These are phyloP conservation scores for Plutomurus gul DNA, from an alignment of 1,140 invertebrate species.

Conservation along the genomic window DNA sequence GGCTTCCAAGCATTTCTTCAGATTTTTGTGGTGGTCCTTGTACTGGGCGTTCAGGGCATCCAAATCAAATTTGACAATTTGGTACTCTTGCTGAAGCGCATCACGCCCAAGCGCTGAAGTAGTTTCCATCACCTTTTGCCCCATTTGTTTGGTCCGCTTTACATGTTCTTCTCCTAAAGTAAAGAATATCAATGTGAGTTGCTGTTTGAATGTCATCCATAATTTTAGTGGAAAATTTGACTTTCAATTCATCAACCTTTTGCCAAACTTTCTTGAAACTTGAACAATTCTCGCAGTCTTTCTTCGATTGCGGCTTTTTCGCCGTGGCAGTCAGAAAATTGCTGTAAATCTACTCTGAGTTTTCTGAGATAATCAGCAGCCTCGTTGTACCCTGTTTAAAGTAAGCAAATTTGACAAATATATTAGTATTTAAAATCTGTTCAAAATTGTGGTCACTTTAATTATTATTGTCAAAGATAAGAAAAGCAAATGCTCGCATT, in stretches of 20 bases:
- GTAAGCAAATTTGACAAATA: too few relatives aligned
- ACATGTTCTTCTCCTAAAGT: constrained; percentile 67
- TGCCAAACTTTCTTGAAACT: constrained; percentile 69
- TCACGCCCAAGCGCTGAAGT: constrained; percentile 86
- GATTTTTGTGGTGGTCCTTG: constrained; percentile 74
- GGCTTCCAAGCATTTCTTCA: constrained; percentile 78
- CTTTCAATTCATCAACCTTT: constrained; percentile 55
- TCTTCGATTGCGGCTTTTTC: constrained; percentile 75
- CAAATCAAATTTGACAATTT: constrained; percentile 83
- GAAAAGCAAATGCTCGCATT: too few relatives aligned
- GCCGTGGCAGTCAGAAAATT: constrained; percentile 80
- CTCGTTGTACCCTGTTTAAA: too few relatives aligned
- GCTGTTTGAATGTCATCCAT: background rate
- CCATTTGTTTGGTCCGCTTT: constrained; percentile 73
- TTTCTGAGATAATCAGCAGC: constrained; percentile 86
- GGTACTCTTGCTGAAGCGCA: constrained; percentile 78
- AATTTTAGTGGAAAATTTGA: too few relatives aligned
- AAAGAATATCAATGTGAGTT: constrained; percentile 55
- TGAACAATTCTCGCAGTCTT: constrained; percentile 72
- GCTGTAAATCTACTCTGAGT: constrained; percentile 79
- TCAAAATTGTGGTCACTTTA: too few relatives aligned
- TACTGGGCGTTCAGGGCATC: constrained; percentile 80
- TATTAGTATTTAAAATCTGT: too few relatives aligned
- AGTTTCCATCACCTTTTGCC: constrained; percentile 76
- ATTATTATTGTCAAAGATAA: too few relatives aligned